These are phyloP conservation scores for Phortica magna DNA, from an alignment of 2,888 invertebrate species.

Conservation along the genomic window DNA sequence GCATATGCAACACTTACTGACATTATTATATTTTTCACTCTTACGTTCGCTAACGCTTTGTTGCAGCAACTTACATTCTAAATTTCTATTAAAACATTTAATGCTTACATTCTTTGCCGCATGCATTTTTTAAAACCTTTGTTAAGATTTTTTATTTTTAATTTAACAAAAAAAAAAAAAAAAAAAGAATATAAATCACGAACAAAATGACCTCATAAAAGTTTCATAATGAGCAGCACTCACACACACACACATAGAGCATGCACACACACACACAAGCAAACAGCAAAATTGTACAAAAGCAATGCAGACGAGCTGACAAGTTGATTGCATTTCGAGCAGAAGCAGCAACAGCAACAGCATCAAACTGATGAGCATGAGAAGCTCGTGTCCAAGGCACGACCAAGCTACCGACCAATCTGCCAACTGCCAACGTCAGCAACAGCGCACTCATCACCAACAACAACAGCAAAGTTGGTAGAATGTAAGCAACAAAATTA, in stretches of 20 bases:
- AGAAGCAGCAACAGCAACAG: conserved; percentile 7
- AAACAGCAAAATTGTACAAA: too few relatives aligned
- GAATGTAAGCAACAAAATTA: conserved; percentile 36
- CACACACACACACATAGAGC: conserved; percentile 35
- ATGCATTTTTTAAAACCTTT: conserved; percentile 32
- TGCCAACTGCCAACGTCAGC: conserved; percentile 45
- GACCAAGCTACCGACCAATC: conserved; percentile 41
- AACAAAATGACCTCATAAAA: conserved; percentile 59
- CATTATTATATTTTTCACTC: neutral
- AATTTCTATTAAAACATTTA: conserved; percentile 33
- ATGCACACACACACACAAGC: conserved; percentile 35
- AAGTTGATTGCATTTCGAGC: conserved; percentile 59
- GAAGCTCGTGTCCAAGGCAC: conserved; percentile 11
- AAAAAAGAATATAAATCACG: conserved; percentile 58
- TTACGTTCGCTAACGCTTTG: neutral
- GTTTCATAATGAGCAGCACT: conserved; percentile 56
- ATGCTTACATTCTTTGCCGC: conserved; percentile 12
- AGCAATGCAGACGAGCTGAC: conserved; percentile 48
- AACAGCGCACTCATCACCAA: conserved; percentile 31
- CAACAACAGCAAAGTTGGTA: conserved; percentile 21
- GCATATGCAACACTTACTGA: conserved; percentile 25
- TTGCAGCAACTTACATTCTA: conserved; percentile 10
- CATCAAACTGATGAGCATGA: neutral
- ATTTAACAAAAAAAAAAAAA: conserved; percentile 56
- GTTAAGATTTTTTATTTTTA: conserved; percentile 44